Percentiles rank a stretch among this genome's conserved stretches.
phyloP scores from a whole-genome alignment of 2,113 vertebrate species.

The Onychostoma macrolepis region DNA sequence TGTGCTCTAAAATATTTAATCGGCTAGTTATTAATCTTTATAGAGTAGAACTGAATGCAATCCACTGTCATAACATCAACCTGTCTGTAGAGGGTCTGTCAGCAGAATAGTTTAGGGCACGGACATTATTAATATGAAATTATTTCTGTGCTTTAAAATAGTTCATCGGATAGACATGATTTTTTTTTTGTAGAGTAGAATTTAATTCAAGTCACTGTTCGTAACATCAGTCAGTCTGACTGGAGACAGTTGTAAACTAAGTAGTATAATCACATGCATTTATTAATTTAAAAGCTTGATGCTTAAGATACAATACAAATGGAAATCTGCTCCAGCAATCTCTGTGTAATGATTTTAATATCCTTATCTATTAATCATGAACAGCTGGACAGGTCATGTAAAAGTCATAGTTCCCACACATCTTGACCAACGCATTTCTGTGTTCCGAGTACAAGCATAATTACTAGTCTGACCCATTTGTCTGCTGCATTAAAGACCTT shows the following conservation, averaged over 20 bases:
- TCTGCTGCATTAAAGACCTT: constrained; percentile 6
- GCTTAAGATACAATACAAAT: neutral
- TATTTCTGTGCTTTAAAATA: neutral
- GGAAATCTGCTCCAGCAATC: neutral
- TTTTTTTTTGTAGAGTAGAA: neutral
- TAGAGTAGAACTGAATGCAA: no score
- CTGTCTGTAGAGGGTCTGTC: no score
- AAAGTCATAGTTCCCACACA: no score
- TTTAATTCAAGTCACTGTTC: neutral
- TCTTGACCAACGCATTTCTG: no score
- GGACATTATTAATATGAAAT: neutral
- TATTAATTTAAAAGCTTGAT: neutral
- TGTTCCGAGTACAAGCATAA: neutral
- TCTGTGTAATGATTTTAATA: neutral
- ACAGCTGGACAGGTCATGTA: neutral
- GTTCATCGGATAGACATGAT: neutral
- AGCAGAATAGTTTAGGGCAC: neutral
- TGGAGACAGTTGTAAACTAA: neutral
- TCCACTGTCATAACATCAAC: no score
- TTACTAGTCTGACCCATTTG: neutral
- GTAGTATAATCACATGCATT: neutral
- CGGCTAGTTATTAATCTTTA: no score
- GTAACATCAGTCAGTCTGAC: neutral
- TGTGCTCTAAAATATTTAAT: no score
- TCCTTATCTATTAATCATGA: neutral